Percentiles rank a stretch among this genome's conserved stretches.
These are phyloP conservation scores for Potamarius usumacintae DNA, from an alignment of 2,113 vertebrate genomes.

Conservation along the genomic window DNA sequence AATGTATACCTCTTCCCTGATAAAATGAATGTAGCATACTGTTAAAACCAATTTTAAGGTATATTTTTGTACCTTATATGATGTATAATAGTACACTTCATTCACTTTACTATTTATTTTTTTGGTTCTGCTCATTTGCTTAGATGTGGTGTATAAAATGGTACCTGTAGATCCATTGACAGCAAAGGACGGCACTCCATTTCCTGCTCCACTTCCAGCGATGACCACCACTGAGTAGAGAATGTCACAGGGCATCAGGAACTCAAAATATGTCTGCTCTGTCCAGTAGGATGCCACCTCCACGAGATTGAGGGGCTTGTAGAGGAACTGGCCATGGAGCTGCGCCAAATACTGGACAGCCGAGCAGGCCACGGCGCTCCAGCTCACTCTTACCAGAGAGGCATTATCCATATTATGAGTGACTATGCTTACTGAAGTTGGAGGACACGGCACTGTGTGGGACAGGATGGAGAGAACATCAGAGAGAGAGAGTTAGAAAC, in stretches of 20 bases:
- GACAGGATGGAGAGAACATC: not conserved
- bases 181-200: not conserved
- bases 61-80: not conserved
- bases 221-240: constrained; percentile 5
- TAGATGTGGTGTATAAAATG: not conserved
- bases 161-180: constrained; percentile 28
- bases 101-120: not conserved
- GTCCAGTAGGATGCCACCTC: constrained; percentile 15
- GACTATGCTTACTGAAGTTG: not conserved
- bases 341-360: not conserved
- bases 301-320: not conserved
- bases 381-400: constrained; percentile 18
- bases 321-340: not conserved
- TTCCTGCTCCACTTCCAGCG: not conserved
- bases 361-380: not conserved
- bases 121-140: not conserved
- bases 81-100: not conserved
- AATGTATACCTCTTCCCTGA: not conserved
- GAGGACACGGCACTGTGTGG: not conserved
- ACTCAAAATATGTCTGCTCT: constrained; percentile 8
- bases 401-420: not conserved
- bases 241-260: not conserved
- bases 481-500: not conserved
- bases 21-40: not conserved
- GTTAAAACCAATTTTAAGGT: not conserved